Evolutionary conservation across 2,797 vertebrate genomes (phyloP).

Genomic region (Atherinosoma microstoma): DNA sequence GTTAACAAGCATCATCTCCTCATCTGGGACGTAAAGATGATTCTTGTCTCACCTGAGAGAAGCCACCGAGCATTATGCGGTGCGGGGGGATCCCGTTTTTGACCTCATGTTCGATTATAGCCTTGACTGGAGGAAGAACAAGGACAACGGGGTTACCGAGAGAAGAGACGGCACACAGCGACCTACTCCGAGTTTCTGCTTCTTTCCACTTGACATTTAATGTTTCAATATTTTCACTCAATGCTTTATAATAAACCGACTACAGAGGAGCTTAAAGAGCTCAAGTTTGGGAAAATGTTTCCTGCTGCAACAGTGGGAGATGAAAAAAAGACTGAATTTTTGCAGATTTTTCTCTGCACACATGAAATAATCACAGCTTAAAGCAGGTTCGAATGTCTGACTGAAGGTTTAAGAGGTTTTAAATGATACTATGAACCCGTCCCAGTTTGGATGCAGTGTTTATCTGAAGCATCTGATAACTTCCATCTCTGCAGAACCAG

Average conservation of each 20-base stretch:
- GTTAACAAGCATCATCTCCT: not conserved
- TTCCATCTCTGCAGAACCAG: not conserved
- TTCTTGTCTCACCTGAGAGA: slow-evolving; percentile 90
- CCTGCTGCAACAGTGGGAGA: no score
- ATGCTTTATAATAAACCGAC: no score
- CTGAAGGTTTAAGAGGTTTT: not conserved
- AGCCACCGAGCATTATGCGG: slow-evolving; percentile 95
- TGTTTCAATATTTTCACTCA: no score
- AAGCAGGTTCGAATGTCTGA: not conserved
- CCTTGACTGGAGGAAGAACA: slow-evolving; percentile 86
- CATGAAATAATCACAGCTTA: no score
- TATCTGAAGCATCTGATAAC: no score
- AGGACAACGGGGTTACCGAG: slow-evolving; percentile 1
- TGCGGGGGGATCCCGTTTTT: slow-evolving; percentile 95
- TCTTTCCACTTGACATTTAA: no score
- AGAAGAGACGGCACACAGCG: not conserved
- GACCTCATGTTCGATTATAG: slow-evolving; percentile 95
- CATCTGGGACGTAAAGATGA: not conserved
- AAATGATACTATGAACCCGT: not conserved
- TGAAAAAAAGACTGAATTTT: no score
- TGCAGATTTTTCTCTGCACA: no score
- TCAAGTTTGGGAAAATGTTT: no score
- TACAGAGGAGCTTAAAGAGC: no score
- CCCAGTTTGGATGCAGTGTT: not conserved
- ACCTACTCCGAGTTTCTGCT: no score